Conservation (phyloP, 1,140 invertebrate genomes). For the Mamestra configurata region DNA sequence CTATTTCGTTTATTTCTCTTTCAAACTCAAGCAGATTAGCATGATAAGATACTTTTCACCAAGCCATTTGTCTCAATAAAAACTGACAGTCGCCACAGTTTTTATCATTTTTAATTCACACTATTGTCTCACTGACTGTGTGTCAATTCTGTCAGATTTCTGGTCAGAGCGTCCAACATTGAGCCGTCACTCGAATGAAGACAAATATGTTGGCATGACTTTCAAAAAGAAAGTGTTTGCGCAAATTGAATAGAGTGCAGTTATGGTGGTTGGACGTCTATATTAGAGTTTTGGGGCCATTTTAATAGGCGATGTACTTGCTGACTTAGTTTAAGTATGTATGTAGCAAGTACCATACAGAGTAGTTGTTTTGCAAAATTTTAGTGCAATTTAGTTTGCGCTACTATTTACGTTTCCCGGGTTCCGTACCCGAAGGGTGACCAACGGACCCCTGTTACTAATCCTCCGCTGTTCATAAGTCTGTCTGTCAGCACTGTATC, state of each 20-base stretch:
- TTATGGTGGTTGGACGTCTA: slow-evolving; percentile 48
- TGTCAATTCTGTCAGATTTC: slow-evolving; percentile 70
- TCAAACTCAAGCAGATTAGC: slow-evolving; percentile 16
- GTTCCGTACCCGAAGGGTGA: too few species aligned
- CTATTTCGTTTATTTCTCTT: not conserved
- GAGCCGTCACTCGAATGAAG: slow-evolving; percentile 85
- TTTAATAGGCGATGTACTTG: slow-evolving; percentile 18
- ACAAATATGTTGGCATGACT: slow-evolving; percentile 83
- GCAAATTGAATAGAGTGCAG: slow-evolving; percentile 79
- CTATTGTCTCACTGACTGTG: slow-evolving; percentile 58
- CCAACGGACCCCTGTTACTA: too few species aligned
- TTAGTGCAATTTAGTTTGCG: too few species aligned
- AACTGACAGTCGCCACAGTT: slow-evolving; percentile 43
- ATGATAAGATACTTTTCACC: slow-evolving; percentile 24
- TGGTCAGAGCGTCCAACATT: slow-evolving; percentile 72
- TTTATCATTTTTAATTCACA: slow-evolving; percentile 58
- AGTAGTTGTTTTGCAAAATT: not conserved
- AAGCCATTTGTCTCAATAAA: slow-evolving; percentile 46
- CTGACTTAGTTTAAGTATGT: not conserved
- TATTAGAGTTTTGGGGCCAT: slow-evolving; percentile 32
- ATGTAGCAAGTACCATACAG: not conserved
- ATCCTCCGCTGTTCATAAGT: too few species aligned
- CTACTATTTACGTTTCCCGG: too few species aligned
- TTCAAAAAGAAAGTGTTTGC: slow-evolving; percentile 81
- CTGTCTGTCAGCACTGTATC: too few species aligned